Percentiles rank a stretch among this genome's conserved stretches.
phyloP scores from a whole-genome alignment of 1,140 invertebrate species.

The Caenorhabditis latens region DNA sequence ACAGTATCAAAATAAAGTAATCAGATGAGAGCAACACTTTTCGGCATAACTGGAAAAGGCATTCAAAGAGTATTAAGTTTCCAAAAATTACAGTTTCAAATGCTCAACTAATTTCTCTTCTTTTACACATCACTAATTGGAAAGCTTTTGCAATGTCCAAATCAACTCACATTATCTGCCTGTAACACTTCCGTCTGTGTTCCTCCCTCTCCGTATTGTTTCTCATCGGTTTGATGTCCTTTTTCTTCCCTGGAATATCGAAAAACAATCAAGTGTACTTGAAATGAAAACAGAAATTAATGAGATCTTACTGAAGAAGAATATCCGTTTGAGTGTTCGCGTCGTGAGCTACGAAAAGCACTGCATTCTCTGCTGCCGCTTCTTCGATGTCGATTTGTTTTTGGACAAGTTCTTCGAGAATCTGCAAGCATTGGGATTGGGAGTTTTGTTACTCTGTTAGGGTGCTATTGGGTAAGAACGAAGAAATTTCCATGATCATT shows the following conservation, averaged over 20 bases:
- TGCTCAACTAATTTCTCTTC: neutral
- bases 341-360: conserved; percentile 68
- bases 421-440: neutral
- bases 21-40: too few species aligned
- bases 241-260: conserved; percentile 72
- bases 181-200: conserved; percentile 65
- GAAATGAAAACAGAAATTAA: conserved; percentile 11
- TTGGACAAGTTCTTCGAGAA: conserved; percentile 70
- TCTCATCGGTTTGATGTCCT: conserved; percentile 70
- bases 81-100: too few species aligned
- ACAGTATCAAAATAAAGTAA: too few species aligned
- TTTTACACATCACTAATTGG: too few species aligned
- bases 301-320: conserved; percentile 66
- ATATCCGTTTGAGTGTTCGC: conserved; percentile 72
- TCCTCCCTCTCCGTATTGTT: conserved; percentile 61
- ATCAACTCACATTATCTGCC: conserved; percentile 1
- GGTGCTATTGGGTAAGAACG: too few species aligned
- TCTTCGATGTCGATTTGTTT: conserved; percentile 63
- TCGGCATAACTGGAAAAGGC: too few species aligned
- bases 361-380: conserved; percentile 55
- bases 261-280: conserved; percentile 21
- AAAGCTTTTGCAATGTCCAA: too few species aligned
- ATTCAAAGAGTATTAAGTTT: too few species aligned
- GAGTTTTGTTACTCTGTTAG: neutral
- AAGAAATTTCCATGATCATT: too few species aligned